A percentile compares a stretch with the other conserved stretches of the same genome.
These are phyloP conservation scores for Sylvilagus floridanus DNA, from an alignment of 2,797 vertebrate species.

Conservation along the genomic window DNA sequence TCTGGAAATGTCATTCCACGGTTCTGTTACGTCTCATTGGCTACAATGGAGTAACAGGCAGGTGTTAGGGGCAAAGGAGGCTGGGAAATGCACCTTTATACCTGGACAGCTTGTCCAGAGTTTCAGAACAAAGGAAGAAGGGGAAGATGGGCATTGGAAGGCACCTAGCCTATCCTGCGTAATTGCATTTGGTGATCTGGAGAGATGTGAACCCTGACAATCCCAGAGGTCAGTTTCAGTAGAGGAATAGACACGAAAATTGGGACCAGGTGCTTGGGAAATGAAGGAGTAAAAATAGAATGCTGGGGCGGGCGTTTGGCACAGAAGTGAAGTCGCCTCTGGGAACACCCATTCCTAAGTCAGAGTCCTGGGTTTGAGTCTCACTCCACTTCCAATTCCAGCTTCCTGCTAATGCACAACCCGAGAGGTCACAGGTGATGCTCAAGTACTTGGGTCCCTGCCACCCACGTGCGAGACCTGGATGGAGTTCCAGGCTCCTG, in stretches of 20 bases:
- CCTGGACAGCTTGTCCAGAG: background rate
- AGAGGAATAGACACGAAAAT: background rate
- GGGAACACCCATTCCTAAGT: too few species aligned
- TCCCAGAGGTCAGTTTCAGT: background rate
- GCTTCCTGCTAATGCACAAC: too few species aligned
- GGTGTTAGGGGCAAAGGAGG: background rate
- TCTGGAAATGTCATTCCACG: background rate
- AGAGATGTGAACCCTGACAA: background rate
- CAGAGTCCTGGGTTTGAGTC: too few species aligned
- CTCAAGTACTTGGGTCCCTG: too few species aligned
- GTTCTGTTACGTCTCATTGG: background rate
- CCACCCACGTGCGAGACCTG: too few species aligned
- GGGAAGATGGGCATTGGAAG: background rate
- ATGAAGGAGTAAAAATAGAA: constrained; percentile 3
- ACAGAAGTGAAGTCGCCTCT: too few species aligned
- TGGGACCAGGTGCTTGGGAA: background rate
- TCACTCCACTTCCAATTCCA: too few species aligned
- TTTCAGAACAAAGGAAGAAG: constrained; percentile 3
- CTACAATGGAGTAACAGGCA: background rate
- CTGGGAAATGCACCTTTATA: background rate
- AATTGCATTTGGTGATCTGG: background rate
- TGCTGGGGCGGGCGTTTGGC: background rate
- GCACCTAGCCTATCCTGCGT: background rate
- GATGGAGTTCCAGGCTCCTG: too few species aligned
- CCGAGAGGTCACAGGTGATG: too few species aligned